Evolutionary conservation across 1,140 invertebrate genomes (phyloP).

Genomic region (Drosophila busckii): DNA sequence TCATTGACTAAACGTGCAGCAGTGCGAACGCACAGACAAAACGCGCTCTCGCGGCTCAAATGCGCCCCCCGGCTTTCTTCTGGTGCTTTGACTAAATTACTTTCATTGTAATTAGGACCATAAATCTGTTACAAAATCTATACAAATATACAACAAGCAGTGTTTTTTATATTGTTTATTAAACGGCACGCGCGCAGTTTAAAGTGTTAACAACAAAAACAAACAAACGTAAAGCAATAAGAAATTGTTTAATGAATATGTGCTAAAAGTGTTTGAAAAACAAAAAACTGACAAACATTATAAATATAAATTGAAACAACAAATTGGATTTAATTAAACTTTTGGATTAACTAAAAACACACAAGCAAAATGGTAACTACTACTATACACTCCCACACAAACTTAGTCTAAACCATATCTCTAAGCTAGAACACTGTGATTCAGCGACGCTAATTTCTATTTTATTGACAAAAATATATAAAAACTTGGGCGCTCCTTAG

Average conservation of each 20-base stretch:
- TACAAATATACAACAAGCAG: too few species aligned
- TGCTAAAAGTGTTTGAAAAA: constrained; percentile 35
- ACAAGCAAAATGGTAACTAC: constrained; percentile 64
- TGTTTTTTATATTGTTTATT: not conserved
- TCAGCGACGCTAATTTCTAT: constrained; percentile 62
- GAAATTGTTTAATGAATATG: constrained; percentile 35
- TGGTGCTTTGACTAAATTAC: too few species aligned
- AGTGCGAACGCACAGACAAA: constrained; percentile 70
- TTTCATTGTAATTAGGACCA: constrained; percentile 7
- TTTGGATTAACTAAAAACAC: constrained; percentile 35
- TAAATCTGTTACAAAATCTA: too few species aligned
- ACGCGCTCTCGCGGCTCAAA: constrained; percentile 39
- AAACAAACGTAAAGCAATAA: constrained; percentile 16
- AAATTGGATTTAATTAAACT: constrained; percentile 17
- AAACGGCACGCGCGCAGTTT: constrained; percentile 42
- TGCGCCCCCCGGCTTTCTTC: constrained; percentile 30
- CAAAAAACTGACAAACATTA: constrained; percentile 6
- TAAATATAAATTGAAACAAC: constrained; percentile 21
- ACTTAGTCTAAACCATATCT: not conserved
- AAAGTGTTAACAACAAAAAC: constrained; percentile 15
- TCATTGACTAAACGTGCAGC: constrained; percentile 78
- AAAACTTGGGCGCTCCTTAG: constrained; percentile 60
- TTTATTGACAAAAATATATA: constrained; percentile 59
- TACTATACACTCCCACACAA: not conserved
- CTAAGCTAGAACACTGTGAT: constrained; percentile 40